Base-by-base conservation (phyloP, 1,140 invertebrate species). In the Hycleus cichorii region DNA sequence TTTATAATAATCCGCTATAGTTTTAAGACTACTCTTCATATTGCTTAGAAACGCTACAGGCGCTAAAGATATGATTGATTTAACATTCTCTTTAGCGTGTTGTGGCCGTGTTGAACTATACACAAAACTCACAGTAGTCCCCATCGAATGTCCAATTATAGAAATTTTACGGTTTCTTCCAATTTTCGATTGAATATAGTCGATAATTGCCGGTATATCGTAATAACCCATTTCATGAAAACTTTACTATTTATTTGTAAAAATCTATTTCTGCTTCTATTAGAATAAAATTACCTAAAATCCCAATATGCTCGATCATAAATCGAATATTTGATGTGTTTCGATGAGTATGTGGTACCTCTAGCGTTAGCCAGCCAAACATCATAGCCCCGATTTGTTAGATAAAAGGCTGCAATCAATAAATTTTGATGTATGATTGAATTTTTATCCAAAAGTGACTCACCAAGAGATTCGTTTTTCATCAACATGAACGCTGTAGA, bases 281-380 rank as follows among this genome's bases (percentile, higher is more conserved):
- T 32, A 32, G 7, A 32, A 32, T 4, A 49, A 9, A 39, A 47
- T 26, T 78, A 89, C 64, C 83, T 85, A 65, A 71, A 78, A 58
- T 72, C 63, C 78, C 78, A 79, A 59, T 76, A 80, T 10, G 74
- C 64, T 7, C 60, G 32, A 40, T 72, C 58, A n/a, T 74, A 59
- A 49, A 69, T 38, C 56, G 62, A 66, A 57, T 70, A 61, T 3
- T 57, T 67, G 24, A 64, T 59, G 58, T 78, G 76, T 38, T 70
- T 70, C 32, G 70, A 72, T 3, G 81, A 80, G 62, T 84, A 83
- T 3, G 70, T 77, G 58, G 81, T 87, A 39, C 86, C 86, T 24
- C 86, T 69, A 8, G 74, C 77, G 74, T 88, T 89, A 8, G 79
- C 79, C 6, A 86, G 12, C 83, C 83, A 86, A 0, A 87, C 84